These are phyloP conservation scores for Haplochromis burtoni DNA, from an alignment of 2,113 vertebrate genomes.

Conservation along the genomic window DNA sequence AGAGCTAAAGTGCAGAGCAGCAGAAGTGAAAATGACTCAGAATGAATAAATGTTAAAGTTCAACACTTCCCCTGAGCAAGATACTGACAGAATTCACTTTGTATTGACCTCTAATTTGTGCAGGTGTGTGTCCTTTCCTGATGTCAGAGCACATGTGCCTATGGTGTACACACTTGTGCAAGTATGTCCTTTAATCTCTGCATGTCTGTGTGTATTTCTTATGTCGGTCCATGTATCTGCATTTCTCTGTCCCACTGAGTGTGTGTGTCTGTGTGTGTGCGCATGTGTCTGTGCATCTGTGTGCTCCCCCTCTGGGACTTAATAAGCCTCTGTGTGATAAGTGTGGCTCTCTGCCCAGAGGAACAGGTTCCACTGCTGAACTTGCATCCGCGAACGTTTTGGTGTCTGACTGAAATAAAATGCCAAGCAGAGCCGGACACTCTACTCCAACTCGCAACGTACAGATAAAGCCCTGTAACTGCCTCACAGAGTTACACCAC, in stretches of 20 bases:
- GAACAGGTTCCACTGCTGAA: background rate
- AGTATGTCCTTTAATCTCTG: background rate
- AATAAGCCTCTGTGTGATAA: constrained; percentile 26
- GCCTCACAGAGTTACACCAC: background rate
- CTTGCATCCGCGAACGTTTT: background rate
- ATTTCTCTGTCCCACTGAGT: background rate
- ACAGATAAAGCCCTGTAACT: background rate
- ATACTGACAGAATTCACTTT: background rate
- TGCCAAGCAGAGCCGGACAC: background rate
- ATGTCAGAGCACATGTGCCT: background rate
- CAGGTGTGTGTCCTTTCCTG: background rate
- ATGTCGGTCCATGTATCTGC: background rate
- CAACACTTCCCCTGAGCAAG: background rate
- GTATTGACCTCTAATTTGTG: background rate
- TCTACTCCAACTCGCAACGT: background rate
- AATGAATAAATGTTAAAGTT: constrained; percentile 6
- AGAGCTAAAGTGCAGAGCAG: background rate
- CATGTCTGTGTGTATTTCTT: background rate
- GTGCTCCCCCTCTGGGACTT: background rate
- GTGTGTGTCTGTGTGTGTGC: background rate
- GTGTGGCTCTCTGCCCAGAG: background rate
- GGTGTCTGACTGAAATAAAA: constrained; percentile 17
- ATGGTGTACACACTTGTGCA: background rate
- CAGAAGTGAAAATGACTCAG: background rate
- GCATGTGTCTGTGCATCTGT: background rate